phyloP scores from a whole-genome alignment of 2,113 vertebrate species.

The Macrotis lagotis region DNA sequence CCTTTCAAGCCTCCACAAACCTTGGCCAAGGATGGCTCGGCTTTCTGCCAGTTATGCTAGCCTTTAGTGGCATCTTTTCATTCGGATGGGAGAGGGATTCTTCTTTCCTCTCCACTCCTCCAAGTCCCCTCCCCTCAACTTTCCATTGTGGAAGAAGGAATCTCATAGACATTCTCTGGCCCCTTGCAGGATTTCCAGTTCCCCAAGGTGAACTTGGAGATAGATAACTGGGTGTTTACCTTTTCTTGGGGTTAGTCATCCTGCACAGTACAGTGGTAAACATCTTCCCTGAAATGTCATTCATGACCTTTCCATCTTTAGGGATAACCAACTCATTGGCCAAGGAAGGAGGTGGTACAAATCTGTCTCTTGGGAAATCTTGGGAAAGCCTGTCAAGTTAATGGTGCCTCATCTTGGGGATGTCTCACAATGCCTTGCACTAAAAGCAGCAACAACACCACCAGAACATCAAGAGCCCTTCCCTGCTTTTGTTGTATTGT shows the following conservation, averaged over 20 bases:
- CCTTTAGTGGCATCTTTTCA: not conserved
- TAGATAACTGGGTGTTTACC: not conserved
- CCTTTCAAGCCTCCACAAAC: not conserved
- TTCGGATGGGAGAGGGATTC: not conserved
- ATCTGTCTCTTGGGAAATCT: slow-evolving; percentile 27
- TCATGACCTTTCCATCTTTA: not conserved
- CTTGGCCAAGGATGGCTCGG: not conserved
- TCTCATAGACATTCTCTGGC: not conserved
- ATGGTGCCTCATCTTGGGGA: slow-evolving; percentile 30
- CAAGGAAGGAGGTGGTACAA: not conserved
- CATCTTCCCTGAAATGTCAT: not conserved
- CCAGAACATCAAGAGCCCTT: too few species aligned
- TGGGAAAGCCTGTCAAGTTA: slow-evolving; percentile 40
- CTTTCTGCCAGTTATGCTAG: not conserved
- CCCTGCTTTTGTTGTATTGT: too few species aligned
- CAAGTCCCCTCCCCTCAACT: too few species aligned
- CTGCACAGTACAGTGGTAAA: not conserved
- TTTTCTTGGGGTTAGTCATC: not conserved
- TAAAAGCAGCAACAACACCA: too few species aligned
- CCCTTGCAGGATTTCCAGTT: not conserved
- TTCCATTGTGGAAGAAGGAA: not conserved
- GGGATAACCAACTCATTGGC: not conserved
- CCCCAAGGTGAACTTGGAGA: not conserved
- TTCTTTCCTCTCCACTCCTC: not conserved
- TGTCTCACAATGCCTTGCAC: not conserved